These are phyloP conservation scores for Lomographa bimaculata DNA, from an alignment of 2,888 invertebrate species.

Conservation along the genomic window DNA sequence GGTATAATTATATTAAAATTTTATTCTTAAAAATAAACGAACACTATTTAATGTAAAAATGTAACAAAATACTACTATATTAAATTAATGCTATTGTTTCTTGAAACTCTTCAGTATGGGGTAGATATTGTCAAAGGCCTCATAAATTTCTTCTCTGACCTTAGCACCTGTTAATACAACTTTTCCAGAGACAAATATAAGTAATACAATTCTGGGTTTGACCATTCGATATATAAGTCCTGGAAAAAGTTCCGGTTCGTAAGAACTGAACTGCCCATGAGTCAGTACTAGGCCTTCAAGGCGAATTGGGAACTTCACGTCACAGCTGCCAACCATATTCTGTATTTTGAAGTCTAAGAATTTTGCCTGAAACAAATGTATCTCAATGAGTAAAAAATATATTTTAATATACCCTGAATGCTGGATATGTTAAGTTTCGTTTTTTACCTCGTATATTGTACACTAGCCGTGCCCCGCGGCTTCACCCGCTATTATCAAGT, in stretches of 20 bases:
- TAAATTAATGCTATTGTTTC: slow-evolving; percentile 82
- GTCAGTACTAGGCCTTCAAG: slow-evolving; percentile 89
- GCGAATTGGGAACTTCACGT: slow-evolving; percentile 90
- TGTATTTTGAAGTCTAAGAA: slow-evolving; percentile 93
- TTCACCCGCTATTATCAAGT: too few species aligned
- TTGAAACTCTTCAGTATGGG: slow-evolving; percentile 98
- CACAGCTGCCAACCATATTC: slow-evolving; percentile 92
- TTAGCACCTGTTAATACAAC: slow-evolving; percentile 99
- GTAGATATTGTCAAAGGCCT: slow-evolving; percentile 98
- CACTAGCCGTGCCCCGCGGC: too few species aligned
- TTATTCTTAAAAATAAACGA: slow-evolving; percentile 14
- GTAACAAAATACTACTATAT: slow-evolving; percentile 1
- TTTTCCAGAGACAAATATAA: slow-evolving; percentile 99
- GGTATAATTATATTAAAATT: too few species aligned
- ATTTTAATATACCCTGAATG: not conserved
- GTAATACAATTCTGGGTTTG: slow-evolving; percentile 96
- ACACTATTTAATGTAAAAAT: slow-evolving; percentile 6
- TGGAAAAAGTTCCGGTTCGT: slow-evolving; percentile 99
- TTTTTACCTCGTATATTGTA: too few species aligned
- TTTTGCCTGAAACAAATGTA: slow-evolving; percentile 86
- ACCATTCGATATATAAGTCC: slow-evolving; percentile 99
- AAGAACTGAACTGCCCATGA: slow-evolving; percentile 91
- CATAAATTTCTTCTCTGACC: slow-evolving; percentile 95
- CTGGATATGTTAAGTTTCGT: too few species aligned
- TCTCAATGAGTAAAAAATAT: not conserved